A percentile compares a stretch with the other conserved stretches of the same genome.
Evolutionary conservation across 2,113 vertebrate genomes (phyloP).

Genomic region (Albula glossodonta): DNA sequence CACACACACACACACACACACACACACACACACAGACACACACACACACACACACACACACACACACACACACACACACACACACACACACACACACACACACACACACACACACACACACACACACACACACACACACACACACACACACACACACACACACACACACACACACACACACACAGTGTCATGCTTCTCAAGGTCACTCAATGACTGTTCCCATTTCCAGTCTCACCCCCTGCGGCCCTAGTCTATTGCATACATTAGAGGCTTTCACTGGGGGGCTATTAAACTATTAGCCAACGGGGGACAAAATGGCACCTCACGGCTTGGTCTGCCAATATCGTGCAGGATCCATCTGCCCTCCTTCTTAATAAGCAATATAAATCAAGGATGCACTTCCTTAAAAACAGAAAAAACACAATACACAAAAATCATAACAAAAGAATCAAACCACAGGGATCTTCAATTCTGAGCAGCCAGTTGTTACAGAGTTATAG

Average conservation of each 20-base stretch:
- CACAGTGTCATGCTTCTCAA: slow-evolving; percentile 70
- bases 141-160: slow-evolving; percentile 26
- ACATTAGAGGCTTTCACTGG: slow-evolving; percentile 64
- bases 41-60: background rate
- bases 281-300: slow-evolving; percentile 62
- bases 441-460: background rate
- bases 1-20: background rate
- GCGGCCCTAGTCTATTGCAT: slow-evolving; percentile 62
- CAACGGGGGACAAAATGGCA: slow-evolving; percentile 65
- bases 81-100: slow-evolving; percentile 17
- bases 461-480: slow-evolving; percentile 14
- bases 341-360: background rate
- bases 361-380: slow-evolving; percentile 38
- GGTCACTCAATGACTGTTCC: slow-evolving; percentile 70
- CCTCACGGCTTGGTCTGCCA: slow-evolving; percentile 54
- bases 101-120: slow-evolving; percentile 9
- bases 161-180: slow-evolving; percentile 58
- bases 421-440: slow-evolving; percentile 35
- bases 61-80: background rate
- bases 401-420: slow-evolving; percentile 26
- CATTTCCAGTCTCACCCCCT: slow-evolving; percentile 57
- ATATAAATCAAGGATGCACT: slow-evolving; percentile 44
- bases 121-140: background rate
- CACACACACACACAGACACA: background rate
- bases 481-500: background rate